Evolutionary conservation across 2,113 vertebrate genomes (phyloP), one percentile per base, ranked within the genome.

Genomic region (Apodemus speciosus): DNA sequence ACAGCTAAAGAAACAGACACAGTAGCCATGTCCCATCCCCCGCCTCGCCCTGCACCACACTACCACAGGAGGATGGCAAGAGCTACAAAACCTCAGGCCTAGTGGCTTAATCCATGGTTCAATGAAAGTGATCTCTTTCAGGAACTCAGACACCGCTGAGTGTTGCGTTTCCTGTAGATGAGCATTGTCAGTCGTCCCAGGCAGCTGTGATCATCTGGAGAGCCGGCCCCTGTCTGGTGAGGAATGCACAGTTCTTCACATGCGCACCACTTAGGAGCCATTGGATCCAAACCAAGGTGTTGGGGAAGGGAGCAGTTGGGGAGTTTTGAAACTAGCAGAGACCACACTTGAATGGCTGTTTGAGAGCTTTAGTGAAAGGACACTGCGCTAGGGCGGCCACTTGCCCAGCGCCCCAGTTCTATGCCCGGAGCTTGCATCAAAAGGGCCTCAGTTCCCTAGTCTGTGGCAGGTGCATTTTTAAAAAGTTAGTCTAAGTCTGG

Each of bases 401-500:
- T 40, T n/a, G 71, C 71, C 71, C 35, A 4, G 18, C 38, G 21
- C 38, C 53, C 69, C 0, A 10, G 53, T 46, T 46, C 71, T 30
- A 4, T 23, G 4, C 30, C 56, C 7, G 6, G 38, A 25, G 6
- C 80, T 32, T 32, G 46, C 8, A 64, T 5, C 56, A 62, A 20
- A 11, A 40, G 62, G 23, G 25, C 38, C 38, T 20, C 25, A 84
- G 21, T 11, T 72, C 16, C 8, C 13, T 32, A 68, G 2, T 80
- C 68, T 71, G 18, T 49, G 60, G 53, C 56, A 18, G 80, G 10
- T 62, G 0, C 76, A 72, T 71, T 88, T 76, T 69, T n/a, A 2
- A 27, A 25, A 76, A 66, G 73, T 76, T 85, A 69, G 40, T 93
- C 66, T 91, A 86, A 75, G 72, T 77, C 85, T 5, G 32, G 89